Base-by-base conservation (phyloP, 2,113 vertebrate genomes). In the Rhombomys opimus region DNA sequence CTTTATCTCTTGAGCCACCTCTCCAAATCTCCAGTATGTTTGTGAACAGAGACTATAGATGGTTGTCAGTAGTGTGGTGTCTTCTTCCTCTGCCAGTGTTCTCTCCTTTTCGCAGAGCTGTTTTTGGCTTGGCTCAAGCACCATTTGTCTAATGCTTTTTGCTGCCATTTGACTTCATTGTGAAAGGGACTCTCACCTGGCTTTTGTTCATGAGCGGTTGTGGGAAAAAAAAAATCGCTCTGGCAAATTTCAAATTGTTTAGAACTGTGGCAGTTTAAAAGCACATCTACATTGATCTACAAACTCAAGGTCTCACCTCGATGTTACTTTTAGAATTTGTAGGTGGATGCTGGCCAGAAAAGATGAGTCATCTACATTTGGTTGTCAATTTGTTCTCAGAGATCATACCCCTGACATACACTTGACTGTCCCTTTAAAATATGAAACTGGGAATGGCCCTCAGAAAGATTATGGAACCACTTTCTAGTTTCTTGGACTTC, bases 181-280 rank as follows among this genome's bases (percentile, higher is more conserved):
- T 87, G 89, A 89, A 81, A 75, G 30, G 27, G 46, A 85, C 57
- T 67, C 93, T 87, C 50, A 82, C 63, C n/a, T 54, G 68, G 32
- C n/a, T 92, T 20, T n/a, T 93, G 32, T 78, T 78, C 13, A 78
- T 95, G 72, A 17, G 68, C 35, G 15, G 41, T 46, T 54, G 73
- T 96, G 86, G 86, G 81, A 27, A 84, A 87, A 59, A 87, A 59
- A 46, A 84, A 85, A 54, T 87, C 70, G 88, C 81, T 93, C 38
- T 89, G 90, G 77, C 27, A 87, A 91, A 87, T 85, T 68, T 95
- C 65, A 91, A 52, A 57, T 75, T 86, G 67, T 89, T 87, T 97
- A 67, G 91, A 96, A 91, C 12, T 75, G 89, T 96, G 95, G 78
- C 77, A 81, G 76, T 94, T 96, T 97, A 93, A 97, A 97, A 96